A percentile compares a stretch with the other conserved stretches of the same genome.
phyloP scores from a whole-genome alignment of 2,797 vertebrate species.

The Pseudochirops cupreus region DNA sequence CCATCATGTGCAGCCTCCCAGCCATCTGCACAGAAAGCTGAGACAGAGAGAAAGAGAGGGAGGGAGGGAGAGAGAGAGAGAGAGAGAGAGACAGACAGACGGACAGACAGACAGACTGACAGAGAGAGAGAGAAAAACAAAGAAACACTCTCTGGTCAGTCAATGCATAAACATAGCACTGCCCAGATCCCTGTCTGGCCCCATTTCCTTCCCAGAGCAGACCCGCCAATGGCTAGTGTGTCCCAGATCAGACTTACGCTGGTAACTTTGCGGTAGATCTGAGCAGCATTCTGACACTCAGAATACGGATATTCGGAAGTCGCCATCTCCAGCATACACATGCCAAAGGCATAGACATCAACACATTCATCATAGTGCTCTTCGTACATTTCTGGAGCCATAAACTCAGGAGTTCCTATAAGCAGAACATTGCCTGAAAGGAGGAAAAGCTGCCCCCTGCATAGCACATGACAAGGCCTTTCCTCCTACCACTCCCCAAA shows the following conservation, averaged over 20 bases:
- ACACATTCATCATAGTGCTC: slow-evolving; percentile 98
- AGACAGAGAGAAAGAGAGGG: no score
- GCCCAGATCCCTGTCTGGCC: neutral
- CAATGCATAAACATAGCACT: neutral
- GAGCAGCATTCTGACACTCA: slow-evolving; percentile 97
- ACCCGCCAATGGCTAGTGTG: neutral
- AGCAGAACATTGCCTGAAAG: slow-evolving; percentile 63
- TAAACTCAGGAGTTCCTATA: slow-evolving; percentile 88
- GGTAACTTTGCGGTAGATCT: slow-evolving; percentile 99
- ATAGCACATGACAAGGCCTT: slow-evolving; percentile 39
- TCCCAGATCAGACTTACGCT: slow-evolving; percentile 88
- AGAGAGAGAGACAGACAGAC: neutral
- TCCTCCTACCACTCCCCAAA: slow-evolving; percentile 34
- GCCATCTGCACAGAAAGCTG: neutral
- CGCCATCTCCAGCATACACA: slow-evolving; percentile 99
- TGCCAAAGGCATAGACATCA: slow-evolving; percentile 98
- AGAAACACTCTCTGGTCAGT: neutral
- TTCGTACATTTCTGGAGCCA: slow-evolving; percentile 96
- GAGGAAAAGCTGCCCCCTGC: slow-evolving; percentile 37
- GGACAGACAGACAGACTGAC: neutral
- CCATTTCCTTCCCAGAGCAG: neutral
- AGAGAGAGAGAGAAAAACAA: neutral
- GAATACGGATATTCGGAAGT: slow-evolving; percentile 98
- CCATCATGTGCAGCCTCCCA: neutral
- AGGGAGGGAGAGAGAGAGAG: neutral